These are phyloP conservation scores for Brachyrhaphis roseni DNA, from an alignment of 2,797 vertebrate genomes.

Conservation along the genomic window DNA sequence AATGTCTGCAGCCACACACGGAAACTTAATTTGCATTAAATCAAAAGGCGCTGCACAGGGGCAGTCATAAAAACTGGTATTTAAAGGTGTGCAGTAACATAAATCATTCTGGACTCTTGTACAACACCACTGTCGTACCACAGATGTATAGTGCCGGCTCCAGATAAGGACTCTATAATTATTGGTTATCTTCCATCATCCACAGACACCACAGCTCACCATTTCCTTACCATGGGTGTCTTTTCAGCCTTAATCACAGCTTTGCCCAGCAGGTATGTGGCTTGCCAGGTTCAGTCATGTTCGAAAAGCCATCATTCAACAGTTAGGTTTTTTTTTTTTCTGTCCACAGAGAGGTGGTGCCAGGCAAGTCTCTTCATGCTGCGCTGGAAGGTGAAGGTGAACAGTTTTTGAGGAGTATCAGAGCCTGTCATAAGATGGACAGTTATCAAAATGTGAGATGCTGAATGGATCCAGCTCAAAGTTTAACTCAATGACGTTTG, in stretches of 20 bases:
- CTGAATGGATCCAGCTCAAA: background rate
- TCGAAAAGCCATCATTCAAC: constrained; percentile 59
- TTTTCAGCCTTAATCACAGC: constrained; percentile 67
- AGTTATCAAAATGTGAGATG: constrained; percentile 20
- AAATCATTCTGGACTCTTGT: constrained; percentile 9
- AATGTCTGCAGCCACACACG: constrained; percentile 23
- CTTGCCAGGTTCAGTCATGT: constrained; percentile 71
- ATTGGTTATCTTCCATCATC: constrained; percentile 34
- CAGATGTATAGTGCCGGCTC: constrained; percentile 10
- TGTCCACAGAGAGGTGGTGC: constrained; percentile 40
- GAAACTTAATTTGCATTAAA: constrained; percentile 1
- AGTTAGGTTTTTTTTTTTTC: constrained; percentile 23
- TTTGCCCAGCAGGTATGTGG: constrained; percentile 72
- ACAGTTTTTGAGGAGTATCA: constrained; percentile 36
- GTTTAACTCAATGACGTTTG: background rate
- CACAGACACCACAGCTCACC: constrained; percentile 23
- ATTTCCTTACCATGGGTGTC: constrained; percentile 46
- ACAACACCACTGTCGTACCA: background rate
- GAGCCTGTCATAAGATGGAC: constrained; percentile 44
- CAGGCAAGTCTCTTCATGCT: constrained; percentile 63
- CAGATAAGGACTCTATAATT: constrained; percentile 37
- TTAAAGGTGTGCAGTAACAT: constrained; percentile 5
- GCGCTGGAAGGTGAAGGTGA: constrained; percentile 43
- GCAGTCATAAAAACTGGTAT: constrained; percentile 13
- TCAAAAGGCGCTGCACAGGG: constrained; percentile 2